Evolutionary conservation across 2,113 vertebrate genomes (phyloP).

Genomic region (Istiophorus platypterus): DNA sequence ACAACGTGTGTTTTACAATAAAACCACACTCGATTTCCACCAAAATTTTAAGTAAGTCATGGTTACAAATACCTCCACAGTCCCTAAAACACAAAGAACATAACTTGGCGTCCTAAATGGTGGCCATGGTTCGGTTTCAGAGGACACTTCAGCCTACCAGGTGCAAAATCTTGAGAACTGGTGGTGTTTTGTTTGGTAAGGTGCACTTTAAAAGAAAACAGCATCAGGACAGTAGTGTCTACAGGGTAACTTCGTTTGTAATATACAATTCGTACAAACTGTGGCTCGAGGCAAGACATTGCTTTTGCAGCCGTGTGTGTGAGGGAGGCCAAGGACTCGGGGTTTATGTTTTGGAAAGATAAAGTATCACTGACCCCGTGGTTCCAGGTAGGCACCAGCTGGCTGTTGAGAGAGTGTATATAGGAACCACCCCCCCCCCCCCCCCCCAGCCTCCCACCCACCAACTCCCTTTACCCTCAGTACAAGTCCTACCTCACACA

Average conservation of each 20-base stretch:
- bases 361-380: constrained; percentile 74
- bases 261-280: constrained; percentile 78
- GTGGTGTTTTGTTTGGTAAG: constrained; percentile 17
- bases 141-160: background rate
- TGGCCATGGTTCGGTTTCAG: background rate
- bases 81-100: background rate
- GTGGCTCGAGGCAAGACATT: constrained; percentile 76
- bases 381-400: constrained; percentile 75
- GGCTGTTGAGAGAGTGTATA: constrained; percentile 53
- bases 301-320: constrained; percentile 66
- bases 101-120: background rate
- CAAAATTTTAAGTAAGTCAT: background rate
- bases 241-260: constrained; percentile 70
- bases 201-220: constrained; percentile 63
- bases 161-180: constrained; percentile 18
- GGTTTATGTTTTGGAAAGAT: constrained; percentile 80
- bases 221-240: constrained; percentile 66
- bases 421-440: background rate
- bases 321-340: constrained; percentile 56
- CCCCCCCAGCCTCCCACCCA: background rate
- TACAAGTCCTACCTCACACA: constrained; percentile 37
- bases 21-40: background rate
- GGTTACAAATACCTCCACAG: background rate
- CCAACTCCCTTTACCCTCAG: constrained; percentile 40
- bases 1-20: constrained; percentile 1